Conservation (phyloP, 2,113 vertebrate genomes). For the Balaeniceps rex region DNA sequence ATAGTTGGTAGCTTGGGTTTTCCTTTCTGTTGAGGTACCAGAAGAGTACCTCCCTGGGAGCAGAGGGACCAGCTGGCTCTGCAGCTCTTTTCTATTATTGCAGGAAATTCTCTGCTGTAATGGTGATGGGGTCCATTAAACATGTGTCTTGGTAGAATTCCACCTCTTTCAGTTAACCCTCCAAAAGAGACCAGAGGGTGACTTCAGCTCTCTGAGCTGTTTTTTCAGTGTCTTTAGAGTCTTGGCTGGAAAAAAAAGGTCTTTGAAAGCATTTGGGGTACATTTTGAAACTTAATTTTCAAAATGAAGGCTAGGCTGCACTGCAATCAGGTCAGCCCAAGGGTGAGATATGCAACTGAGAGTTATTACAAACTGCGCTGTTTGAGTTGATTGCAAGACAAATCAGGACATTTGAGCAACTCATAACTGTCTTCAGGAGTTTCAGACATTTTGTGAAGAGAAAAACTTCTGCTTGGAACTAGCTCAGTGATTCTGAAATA, state of each 20-base stretch:
- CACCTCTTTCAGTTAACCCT: background rate
- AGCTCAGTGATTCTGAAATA: background rate
- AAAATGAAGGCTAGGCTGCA: background rate
- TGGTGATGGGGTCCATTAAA: background rate
- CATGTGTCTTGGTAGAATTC: background rate
- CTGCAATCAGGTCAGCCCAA: background rate
- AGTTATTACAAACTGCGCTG: background rate
- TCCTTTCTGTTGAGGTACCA: background rate
- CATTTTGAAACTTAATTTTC: background rate
- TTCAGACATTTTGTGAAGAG: background rate
- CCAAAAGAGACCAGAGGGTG: background rate
- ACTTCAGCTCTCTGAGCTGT: background rate
- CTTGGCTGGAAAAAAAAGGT: background rate
- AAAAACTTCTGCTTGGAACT: background rate
- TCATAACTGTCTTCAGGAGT: background rate
- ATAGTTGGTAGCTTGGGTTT: background rate
- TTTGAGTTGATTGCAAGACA: constrained; percentile 8
- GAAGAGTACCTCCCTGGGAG: background rate
- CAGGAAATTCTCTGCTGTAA: background rate
- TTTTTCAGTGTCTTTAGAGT: background rate
- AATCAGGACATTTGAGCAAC: background rate
- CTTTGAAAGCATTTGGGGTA: background rate
- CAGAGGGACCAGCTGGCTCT: background rate
- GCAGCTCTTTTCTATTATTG: background rate
- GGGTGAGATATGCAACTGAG: background rate